These are phyloP conservation scores for Acromyrmex heyeri DNA, from an alignment of 1,140 invertebrate species.

Conservation along the genomic window DNA sequence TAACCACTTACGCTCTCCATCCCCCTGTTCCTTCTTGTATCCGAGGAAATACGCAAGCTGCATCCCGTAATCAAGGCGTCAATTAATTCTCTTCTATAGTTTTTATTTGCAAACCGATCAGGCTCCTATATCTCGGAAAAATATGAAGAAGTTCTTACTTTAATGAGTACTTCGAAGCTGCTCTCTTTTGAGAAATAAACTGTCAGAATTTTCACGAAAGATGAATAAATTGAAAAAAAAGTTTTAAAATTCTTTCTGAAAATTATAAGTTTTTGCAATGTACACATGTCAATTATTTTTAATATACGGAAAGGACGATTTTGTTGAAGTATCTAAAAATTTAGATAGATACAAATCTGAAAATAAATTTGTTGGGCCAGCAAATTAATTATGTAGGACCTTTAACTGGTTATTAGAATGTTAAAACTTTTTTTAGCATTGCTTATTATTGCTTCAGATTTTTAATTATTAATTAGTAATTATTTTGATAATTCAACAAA, in stretches of 20 bases:
- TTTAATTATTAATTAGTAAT: too few relatives aligned
- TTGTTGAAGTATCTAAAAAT: too few relatives aligned
- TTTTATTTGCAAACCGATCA: slow-evolving; percentile 25
- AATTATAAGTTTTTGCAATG: background rate
- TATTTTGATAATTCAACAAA: too few relatives aligned
- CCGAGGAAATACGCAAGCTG: slow-evolving; percentile 52
- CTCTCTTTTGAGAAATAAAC: slow-evolving; percentile 10
- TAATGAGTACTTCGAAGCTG: slow-evolving; percentile 2
- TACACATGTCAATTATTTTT: background rate
- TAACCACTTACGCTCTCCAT: slow-evolving; percentile 43
- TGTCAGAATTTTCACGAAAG: background rate
- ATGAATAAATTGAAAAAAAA: slow-evolving; percentile 6
- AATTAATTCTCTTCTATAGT: slow-evolving; percentile 48
- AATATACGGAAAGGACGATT: too few relatives aligned
- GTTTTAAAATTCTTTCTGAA: background rate
- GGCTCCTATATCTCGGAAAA: slow-evolving; percentile 27
- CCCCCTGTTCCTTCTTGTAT: slow-evolving; percentile 28
- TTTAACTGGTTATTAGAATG: too few relatives aligned
- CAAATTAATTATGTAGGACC: too few relatives aligned
- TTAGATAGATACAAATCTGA: too few relatives aligned
- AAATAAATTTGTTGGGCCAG: too few relatives aligned
- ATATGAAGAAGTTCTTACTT: background rate
- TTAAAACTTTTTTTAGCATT: too few relatives aligned
- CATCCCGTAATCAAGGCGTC: slow-evolving; percentile 60
- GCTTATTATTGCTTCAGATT: too few relatives aligned